Conservation (phyloP, 92 coral and sea anemone species). For the Plumapathes pennacea region DNA sequence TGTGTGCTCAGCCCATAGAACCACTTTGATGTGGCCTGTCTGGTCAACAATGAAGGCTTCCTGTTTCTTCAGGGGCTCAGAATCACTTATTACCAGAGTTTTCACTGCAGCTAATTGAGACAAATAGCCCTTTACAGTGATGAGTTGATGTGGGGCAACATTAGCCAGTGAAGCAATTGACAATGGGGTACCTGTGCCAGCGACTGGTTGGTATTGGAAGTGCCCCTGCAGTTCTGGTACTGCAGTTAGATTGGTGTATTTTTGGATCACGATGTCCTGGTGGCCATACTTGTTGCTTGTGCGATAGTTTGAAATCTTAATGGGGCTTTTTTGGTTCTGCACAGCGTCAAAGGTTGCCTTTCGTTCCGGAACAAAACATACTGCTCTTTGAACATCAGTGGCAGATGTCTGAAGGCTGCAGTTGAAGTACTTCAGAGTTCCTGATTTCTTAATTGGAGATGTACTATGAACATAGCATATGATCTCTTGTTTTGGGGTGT, state of each 20-base stretch:
- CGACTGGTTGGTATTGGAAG: conserved; percentile 26
- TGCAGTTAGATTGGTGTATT: conserved; percentile 30
- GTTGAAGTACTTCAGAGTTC: conserved; percentile 47
- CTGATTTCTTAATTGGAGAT: conserved; percentile 48
- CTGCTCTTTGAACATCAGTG: conserved; percentile 14
- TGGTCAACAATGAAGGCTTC: conserved; percentile 45
- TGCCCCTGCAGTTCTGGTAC: conserved; percentile 11
- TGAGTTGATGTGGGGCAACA: conserved; percentile 46
- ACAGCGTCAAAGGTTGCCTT: conserved; percentile 51
- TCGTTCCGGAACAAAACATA: conserved; percentile 46
- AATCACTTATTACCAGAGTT: conserved; percentile 25
- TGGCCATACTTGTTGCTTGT: conserved; percentile 54
- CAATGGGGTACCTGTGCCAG: conserved; percentile 17
- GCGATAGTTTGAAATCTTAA: conserved; percentile 46
- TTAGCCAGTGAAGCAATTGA: conserved; percentile 51
- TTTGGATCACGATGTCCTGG: conserved; percentile 41
- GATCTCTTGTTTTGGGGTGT: conserved; percentile 16
- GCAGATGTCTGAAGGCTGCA: conserved; percentile 46
- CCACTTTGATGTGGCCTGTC: conserved; percentile 47
- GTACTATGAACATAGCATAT: conserved; percentile 47
- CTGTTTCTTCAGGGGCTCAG: conserved; percentile 39
- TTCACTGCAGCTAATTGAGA: conserved; percentile 31
- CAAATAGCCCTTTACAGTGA: conserved; percentile 40
- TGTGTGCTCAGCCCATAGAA: conserved; percentile 46
- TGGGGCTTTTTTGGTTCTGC: conserved; percentile 52